Conservation (phyloP, 2,888 invertebrate species). For the Orchestes rusci region DNA sequence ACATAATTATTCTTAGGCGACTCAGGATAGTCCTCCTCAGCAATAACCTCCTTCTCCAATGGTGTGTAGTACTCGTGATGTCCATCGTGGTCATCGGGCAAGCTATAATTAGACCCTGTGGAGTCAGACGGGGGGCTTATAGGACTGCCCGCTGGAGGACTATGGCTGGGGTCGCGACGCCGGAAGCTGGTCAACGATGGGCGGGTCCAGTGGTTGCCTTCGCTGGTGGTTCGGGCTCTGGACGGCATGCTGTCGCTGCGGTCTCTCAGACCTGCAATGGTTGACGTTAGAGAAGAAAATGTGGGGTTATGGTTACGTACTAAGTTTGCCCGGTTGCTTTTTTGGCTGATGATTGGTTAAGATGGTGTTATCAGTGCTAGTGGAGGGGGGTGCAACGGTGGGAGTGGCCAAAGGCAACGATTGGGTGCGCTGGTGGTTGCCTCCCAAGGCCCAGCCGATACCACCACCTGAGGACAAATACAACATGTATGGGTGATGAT, state of each 20-base stretch:
- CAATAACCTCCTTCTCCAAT: conserved; percentile 58
- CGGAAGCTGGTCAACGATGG: conserved; percentile 34
- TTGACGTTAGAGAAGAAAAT: conserved; percentile 57
- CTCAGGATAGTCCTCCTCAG: conserved; percentile 54
- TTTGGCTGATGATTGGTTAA: conserved; percentile 18
- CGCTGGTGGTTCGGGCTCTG: conserved; percentile 60
- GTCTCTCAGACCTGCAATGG: conserved; percentile 48
- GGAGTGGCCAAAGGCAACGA: conserved; percentile 55
- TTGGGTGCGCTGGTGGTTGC: conserved; percentile 59
- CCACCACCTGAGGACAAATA: conserved; percentile 33
- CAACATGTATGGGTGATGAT: too few species aligned
- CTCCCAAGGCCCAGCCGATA: conserved; percentile 37
- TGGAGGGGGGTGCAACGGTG: conserved; percentile 25
- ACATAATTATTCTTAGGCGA: conserved; percentile 11
- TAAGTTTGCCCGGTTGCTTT: conserved; percentile 27
- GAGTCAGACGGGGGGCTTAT: conserved; percentile 52
- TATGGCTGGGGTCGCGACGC: conserved; percentile 42
- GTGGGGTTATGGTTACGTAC: conserved; percentile 56
- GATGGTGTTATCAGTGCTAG: conserved; percentile 10
- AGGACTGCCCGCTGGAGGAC: conserved; percentile 41
- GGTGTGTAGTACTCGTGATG: conserved; percentile 42
- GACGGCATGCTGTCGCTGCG: conserved; percentile 80
- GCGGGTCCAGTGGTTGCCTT: conserved; percentile 43
- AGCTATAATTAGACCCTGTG: conserved; percentile 60
- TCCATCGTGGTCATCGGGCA: conserved; percentile 55